Conservation (phyloP, 2,797 vertebrate species). For the Novumbra hubbsi region DNA sequence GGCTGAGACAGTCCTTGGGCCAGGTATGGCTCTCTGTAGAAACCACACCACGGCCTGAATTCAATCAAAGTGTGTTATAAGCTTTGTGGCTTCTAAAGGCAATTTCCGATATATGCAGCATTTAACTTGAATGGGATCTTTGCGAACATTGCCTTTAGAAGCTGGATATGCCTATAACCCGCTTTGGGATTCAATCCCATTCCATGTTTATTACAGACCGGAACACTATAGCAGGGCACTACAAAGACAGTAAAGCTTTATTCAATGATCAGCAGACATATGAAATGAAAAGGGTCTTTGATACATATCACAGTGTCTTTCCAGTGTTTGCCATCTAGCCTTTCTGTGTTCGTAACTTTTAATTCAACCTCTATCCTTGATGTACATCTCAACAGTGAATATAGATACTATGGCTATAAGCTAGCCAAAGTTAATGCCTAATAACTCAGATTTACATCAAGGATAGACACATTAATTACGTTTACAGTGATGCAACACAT, state of each 20-base stretch:
- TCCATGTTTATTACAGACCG: neutral
- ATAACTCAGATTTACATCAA: too few relatives aligned
- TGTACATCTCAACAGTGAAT: neutral
- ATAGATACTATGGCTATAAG: neutral
- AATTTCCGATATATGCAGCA: too few relatives aligned
- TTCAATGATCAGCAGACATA: conserved; percentile 53
- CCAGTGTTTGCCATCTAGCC: neutral
- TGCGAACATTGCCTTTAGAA: too few relatives aligned
- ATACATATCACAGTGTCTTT: conserved; percentile 56
- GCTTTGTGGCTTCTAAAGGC: too few relatives aligned
- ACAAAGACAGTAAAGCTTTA: conserved; percentile 56
- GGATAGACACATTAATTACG: neutral
- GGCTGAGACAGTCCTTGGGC: neutral
- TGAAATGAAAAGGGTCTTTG: conserved; percentile 65
- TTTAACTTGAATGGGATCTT: too few relatives aligned
- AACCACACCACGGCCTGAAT: neutral
- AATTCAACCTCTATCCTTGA: neutral
- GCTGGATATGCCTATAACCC: too few relatives aligned
- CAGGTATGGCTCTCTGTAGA: neutral
- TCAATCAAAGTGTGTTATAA: too few relatives aligned
- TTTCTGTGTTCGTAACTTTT: neutral
- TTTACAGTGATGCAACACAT: neutral
- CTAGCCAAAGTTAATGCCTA: neutral
- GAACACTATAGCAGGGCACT: conserved; percentile 28
- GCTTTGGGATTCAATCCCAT: too few relatives aligned